Conservation (phyloP, 2,113 vertebrate species). For the Sylvietta virens region DNA sequence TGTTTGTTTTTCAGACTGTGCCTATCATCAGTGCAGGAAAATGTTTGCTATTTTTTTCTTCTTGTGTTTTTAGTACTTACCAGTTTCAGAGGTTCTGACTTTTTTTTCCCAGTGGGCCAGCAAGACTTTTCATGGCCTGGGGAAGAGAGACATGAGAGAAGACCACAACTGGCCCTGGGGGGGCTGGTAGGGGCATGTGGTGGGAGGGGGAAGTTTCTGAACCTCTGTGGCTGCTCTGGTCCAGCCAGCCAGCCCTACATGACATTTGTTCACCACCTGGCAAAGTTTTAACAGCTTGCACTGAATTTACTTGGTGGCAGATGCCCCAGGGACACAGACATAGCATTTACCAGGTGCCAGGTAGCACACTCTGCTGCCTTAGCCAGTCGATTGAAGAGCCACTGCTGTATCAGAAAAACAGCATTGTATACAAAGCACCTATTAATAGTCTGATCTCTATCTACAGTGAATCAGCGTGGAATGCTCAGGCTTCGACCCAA, state of each 20-base stretch:
- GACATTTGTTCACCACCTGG: neutral
- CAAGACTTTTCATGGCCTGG: neutral
- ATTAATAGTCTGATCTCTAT: neutral
- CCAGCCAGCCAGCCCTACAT: neutral
- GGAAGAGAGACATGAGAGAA: neutral
- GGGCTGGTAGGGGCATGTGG: neutral
- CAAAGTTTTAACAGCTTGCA: neutral
- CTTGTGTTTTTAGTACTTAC: neutral
- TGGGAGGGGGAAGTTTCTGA: neutral
- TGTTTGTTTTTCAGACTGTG: neutral
- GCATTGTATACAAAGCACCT: neutral
- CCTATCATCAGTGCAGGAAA: neutral
- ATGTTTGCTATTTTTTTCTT: neutral
- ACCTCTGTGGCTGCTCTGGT: neutral
- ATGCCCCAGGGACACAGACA: neutral
- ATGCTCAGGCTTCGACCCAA: neutral
- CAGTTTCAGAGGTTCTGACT: neutral
- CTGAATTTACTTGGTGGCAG: neutral
- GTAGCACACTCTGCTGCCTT: neutral
- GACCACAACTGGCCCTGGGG: rapidly evolving
- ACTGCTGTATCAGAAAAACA: neutral
- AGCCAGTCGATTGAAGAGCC: neutral
- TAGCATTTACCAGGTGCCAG: neutral
- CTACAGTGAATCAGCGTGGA: neutral
- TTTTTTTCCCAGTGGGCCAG: neutral